Conservation (phyloP, 2,113 vertebrate species). For the Fregata magnificens region DNA sequence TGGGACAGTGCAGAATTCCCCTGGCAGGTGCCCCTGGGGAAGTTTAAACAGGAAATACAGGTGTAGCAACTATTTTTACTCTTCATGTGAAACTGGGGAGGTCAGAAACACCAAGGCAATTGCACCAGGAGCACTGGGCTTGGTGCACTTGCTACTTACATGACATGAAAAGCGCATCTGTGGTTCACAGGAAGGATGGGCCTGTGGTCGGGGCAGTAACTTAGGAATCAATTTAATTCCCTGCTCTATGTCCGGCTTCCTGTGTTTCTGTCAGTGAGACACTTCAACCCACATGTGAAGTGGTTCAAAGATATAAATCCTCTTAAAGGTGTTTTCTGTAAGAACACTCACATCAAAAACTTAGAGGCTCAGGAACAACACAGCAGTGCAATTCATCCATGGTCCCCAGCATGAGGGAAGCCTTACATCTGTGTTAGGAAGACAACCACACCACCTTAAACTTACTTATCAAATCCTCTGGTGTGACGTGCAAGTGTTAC, state of each 20-base stretch:
- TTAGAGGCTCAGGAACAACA: neutral
- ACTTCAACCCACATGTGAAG: rapidly evolving
- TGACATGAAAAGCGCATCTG: neutral
- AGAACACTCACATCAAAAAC: neutral
- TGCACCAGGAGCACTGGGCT: neutral
- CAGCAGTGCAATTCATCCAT: neutral
- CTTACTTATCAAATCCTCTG: neutral
- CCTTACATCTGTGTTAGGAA: neutral
- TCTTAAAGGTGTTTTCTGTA: neutral
- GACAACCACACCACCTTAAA: neutral
- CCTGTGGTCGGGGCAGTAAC: neutral
- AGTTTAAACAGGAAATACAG: neutral
- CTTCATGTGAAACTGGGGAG: neutral
- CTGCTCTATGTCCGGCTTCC: neutral
- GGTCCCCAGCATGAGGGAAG: neutral
- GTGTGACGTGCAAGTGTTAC: neutral
- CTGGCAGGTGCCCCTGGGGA: neutral
- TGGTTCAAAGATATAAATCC: neutral
- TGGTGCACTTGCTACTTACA: rapidly evolving
- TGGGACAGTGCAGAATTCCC: neutral
- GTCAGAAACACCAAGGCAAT: neutral
- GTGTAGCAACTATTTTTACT: neutral
- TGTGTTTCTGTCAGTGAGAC: neutral
- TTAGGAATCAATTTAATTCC: neutral
- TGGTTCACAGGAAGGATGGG: neutral